Evolutionary conservation across 2,888 invertebrate genomes (phyloP), one percentile per base, ranked within the genome.

Genomic region (Uropetala carovei): DNA sequence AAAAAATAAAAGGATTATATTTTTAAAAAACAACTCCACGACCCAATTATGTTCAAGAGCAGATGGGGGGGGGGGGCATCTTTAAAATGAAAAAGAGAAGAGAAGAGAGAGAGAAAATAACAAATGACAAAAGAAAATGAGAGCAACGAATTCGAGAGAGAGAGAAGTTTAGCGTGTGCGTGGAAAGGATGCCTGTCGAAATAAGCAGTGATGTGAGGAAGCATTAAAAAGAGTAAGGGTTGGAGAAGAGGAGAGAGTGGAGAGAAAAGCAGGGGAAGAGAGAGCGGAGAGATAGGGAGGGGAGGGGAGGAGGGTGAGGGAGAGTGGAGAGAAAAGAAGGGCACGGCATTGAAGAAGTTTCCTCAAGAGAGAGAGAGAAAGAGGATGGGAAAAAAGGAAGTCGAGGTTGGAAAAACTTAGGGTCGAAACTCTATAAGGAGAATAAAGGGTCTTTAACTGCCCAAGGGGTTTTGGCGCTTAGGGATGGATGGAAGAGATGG

Each of bases 381-480:
- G 75, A 22, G n/a, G 75, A 75, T 11, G 5, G 43, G n/a, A n/a
- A 75, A 27, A 75, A 27, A 75, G 22, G 75, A 75, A 27, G 75
- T 75, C 75, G 10, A 22, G 75, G 43, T 3, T 3, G 5, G 43
- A 5, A 43, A 75, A 75, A 75, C 27, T 75, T 27, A 10, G 75
- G 75, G 22, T 27, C 75, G n/a, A 22, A 75, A 75, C 75, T 75
- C 75, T 75, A 22, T 27, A 75, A 75, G 75, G 75, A 27, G 75
- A 27, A 75, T 75, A 75, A 75, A 75, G 22, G 75, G 27, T 27
- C 22, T 27, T 75, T 75, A 75, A 27, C 75, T 27, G 75, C 75
- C 75, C 75, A 11, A 13, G 22, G 75, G 75, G 27, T 75, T 75
- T 22, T 75, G 22, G 75, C 4, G 11, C 75, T 43, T 43, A 43